phyloP scores from a whole-genome alignment of 2,888 invertebrate genomes.

The Drosophila tripunctata region DNA sequence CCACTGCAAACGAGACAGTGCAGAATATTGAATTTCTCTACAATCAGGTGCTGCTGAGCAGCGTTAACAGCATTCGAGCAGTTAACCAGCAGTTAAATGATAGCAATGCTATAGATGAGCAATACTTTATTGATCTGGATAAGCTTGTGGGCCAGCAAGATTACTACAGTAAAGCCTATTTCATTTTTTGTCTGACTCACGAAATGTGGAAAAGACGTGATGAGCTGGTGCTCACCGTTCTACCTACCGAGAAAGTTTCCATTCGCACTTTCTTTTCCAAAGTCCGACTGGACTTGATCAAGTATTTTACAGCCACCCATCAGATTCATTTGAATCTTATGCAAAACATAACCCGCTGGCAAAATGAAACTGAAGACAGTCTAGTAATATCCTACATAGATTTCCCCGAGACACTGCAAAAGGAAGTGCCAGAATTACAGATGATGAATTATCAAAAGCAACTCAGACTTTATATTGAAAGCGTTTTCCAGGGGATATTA shows the following conservation, averaged over 20 bases:
- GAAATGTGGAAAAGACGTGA: conserved; percentile 32
- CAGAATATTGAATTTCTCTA: conserved; percentile 50
- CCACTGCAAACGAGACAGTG: conserved; percentile 3
- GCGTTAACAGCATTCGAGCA: conserved; percentile 30
- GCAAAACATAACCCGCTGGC: conserved; percentile 41
- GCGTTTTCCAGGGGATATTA: no score
- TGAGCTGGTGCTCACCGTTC: conserved; percentile 34
- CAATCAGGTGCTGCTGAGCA: conserved; percentile 48
- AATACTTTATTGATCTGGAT: conserved; percentile 55
- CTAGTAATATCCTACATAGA: conserved; percentile 39
- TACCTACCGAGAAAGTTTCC: conserved; percentile 54
- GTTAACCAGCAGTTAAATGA: conserved; percentile 11
- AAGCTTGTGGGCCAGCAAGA: conserved; percentile 15
- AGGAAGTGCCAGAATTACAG: conserved; percentile 47
- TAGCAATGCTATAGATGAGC: conserved; percentile 43
- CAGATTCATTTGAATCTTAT: conserved; percentile 38
- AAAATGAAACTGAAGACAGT: conserved; percentile 34
- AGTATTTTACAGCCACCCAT: conserved; percentile 32
- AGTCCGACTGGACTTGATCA: conserved; percentile 14
- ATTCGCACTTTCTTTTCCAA: conserved; percentile 53
- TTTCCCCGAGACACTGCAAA: conserved; percentile 43
- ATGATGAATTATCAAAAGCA: conserved; percentile 54
- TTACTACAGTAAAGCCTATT: conserved; percentile 60
- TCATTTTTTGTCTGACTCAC: conserved; percentile 49
- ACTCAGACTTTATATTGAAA: no score